These are phyloP conservation scores for Tragelaphus imberbis DNA, from an alignment of 2,113 vertebrate genomes.

Conservation along the genomic window DNA sequence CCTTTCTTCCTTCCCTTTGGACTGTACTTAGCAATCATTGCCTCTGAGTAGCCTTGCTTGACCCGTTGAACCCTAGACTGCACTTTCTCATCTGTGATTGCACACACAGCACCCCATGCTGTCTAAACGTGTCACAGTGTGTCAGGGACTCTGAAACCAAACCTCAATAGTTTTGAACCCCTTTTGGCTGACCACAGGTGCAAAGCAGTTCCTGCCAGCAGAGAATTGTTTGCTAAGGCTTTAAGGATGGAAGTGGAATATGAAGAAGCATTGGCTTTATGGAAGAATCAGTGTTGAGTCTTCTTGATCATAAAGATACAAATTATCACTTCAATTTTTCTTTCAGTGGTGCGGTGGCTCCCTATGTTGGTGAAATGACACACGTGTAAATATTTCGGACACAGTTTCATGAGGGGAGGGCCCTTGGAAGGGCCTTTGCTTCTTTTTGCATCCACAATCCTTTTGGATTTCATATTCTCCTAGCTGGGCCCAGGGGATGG, in stretches of 20 bases:
- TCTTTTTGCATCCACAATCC: not conserved
- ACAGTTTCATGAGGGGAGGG: not conserved
- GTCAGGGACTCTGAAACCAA: not conserved
- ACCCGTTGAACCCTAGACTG: not conserved
- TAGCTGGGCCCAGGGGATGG: not conserved
- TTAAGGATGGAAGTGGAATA: conserved; percentile 3
- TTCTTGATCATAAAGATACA: not conserved
- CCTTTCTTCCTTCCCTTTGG: not conserved
- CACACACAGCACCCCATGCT: not conserved
- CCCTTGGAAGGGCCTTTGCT: not conserved
- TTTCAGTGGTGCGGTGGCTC: not conserved
- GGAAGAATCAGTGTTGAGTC: not conserved
- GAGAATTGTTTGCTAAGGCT: not conserved
- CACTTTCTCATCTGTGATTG: not conserved
- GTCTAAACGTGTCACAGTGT: not conserved
- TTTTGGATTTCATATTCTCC: conserved; percentile 11
- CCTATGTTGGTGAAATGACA: conserved; percentile 5
- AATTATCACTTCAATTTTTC: conserved; percentile 19
- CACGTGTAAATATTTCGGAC: not conserved
- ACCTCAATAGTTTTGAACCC: conserved; percentile 1
- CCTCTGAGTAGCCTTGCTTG: conserved; percentile 1
- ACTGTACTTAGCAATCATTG: not conserved
- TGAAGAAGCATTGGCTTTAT: not conserved
- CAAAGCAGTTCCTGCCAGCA: not conserved
- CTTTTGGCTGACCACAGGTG: not conserved